Base-by-base conservation (phyloP, 2,888 invertebrate genomes). In the Machimus atricapillus region DNA sequence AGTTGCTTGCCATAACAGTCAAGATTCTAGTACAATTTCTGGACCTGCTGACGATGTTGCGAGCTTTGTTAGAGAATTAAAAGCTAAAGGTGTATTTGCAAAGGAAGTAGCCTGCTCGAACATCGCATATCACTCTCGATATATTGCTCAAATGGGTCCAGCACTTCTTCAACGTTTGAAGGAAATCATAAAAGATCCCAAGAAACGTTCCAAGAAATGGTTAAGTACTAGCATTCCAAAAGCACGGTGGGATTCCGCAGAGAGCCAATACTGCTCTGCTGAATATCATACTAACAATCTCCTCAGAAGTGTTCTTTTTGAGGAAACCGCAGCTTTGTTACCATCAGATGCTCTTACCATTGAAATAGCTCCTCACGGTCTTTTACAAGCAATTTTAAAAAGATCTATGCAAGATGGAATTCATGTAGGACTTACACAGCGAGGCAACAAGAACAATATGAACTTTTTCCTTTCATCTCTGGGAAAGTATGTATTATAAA, bases 221-320 rank as follows among this genome's bases (percentile, higher is more conserved):
- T 92, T 98, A 9, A 97, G 97, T 87, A 96, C 97, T 0, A 98
- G 98, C 0, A 94, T 97, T 1, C 96, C 96, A 0, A 94, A 94
- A 88, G 91, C 92, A 1, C 93, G 95, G 82, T 97, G 97, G 97
- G 94, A 95, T 74, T 94, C 94, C 0, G 92, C 94, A 0, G 93
- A 94, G 46, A 95, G 95, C 0, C 93, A 94, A 88, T 91, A 94
- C 2, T 92, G 83, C 93, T 97, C 97, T 0, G 96, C 98, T 2
- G 97, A 97, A 89, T 98, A 98, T 91, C 97, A 97, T 90, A 96
- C 96, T 1, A 97, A 97, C 91, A 98, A 97, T 91, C 93, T 97
- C 34, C 92, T 97, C 91, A 95, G 93, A 92, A 89, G 91, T 91
- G 91, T 93, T 86, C 89, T 95, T 91, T 90, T 95, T 93, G 94